Conservation (phyloP, 2,113 vertebrate species). For the Crotalus viridis region DNA sequence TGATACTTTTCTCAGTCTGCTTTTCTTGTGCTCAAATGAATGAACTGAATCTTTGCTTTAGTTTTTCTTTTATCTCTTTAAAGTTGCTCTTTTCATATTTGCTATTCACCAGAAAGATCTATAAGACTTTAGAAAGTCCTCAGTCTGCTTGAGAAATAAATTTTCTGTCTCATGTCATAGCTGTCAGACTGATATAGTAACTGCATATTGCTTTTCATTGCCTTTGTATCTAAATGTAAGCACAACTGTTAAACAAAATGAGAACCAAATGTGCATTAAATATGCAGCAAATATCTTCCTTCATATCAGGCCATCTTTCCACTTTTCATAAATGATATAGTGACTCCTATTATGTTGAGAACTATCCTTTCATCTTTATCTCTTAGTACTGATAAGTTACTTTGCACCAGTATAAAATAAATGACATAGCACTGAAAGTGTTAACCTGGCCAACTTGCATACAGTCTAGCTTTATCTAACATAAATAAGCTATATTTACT, state of each 20-base stretch:
- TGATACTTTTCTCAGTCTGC: neutral
- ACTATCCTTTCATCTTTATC: neutral
- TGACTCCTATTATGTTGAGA: neutral
- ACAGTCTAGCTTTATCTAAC: neutral
- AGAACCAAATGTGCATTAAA: neutral
- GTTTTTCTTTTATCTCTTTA: neutral
- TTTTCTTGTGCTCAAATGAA: neutral
- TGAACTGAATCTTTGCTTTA: neutral
- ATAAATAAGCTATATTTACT: neutral
- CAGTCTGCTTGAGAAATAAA: neutral
- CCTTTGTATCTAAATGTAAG: neutral
- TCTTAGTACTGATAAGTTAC: neutral
- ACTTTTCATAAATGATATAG: neutral
- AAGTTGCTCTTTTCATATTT: neutral
- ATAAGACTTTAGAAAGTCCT: neutral
- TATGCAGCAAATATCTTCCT: neutral
- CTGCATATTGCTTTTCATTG: neutral
- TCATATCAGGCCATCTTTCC: neutral
- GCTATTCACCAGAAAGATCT: neutral
- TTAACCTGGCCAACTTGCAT: neutral
- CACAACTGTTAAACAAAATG: neutral
- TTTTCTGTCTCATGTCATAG: neutral
- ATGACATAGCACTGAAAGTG: neutral
- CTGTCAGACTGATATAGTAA: neutral
- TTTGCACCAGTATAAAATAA: constrained; percentile 19